Percentiles rank a stretch among this genome's conserved stretches.
These are phyloP conservation scores for Burhinus oedicnemus DNA, from an alignment of 2,113 vertebrate species.

Conservation along the genomic window DNA sequence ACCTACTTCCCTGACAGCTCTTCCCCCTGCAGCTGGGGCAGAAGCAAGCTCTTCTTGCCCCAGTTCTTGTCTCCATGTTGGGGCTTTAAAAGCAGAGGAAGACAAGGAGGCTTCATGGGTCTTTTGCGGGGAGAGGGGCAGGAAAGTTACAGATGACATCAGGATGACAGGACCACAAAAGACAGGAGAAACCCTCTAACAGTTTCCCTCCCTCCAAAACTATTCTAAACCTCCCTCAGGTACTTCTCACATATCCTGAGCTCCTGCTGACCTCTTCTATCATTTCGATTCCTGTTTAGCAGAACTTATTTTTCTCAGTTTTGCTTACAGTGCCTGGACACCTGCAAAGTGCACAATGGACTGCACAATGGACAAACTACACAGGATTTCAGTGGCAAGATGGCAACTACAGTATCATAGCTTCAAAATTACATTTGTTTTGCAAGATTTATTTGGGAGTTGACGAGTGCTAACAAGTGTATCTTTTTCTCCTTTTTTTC, in stretches of 20 bases:
- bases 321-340: background rate
- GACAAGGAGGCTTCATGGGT: background rate
- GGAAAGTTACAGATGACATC: background rate
- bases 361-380: background rate
- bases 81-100: background rate
- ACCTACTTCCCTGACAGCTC: background rate
- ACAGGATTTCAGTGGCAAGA: background rate
- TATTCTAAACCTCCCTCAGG: background rate
- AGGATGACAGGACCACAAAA: background rate
- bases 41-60: background rate
- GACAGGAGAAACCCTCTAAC: background rate
- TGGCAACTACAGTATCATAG: background rate
- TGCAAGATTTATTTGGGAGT: background rate
- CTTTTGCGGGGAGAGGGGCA: background rate
- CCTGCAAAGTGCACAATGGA: background rate
- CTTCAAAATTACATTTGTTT: background rate
- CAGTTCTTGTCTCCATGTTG: background rate
- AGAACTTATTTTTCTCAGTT: background rate
- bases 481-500: background rate
- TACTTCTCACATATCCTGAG: background rate
- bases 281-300: background rate
- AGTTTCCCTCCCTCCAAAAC: background rate
- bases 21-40: background rate
- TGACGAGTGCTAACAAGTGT: background rate
- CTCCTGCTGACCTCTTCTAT: background rate